A percentile compares a stretch with the other conserved stretches of the same genome.
Evolutionary conservation across 2,797 vertebrate species (phyloP).

Genomic region (Enteromius paludinosus): DNA sequence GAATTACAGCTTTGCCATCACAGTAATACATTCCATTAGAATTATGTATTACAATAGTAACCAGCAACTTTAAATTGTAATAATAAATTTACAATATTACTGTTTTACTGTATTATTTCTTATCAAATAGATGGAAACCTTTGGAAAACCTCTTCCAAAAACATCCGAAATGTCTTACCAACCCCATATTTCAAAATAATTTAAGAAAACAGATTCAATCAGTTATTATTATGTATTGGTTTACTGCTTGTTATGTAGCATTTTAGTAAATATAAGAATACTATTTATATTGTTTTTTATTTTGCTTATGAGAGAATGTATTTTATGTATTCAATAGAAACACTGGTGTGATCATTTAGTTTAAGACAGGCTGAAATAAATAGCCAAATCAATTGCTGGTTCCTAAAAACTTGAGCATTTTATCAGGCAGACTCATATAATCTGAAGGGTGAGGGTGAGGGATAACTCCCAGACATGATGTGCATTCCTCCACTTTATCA

Average conservation of each 20-base stretch:
- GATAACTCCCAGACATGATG: constrained; percentile 26
- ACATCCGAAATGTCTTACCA: not conserved
- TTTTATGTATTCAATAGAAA: not conserved
- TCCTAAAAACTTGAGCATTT: constrained; percentile 21
- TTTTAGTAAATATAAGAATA: not conserved
- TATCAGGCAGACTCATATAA: constrained; percentile 5
- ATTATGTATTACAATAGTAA: not conserved
- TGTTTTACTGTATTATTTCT: not conserved
- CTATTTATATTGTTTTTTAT: not conserved
- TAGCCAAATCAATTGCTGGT: constrained; percentile 12
- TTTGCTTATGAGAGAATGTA: not conserved
- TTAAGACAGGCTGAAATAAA: not conserved
- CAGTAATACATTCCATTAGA: not conserved
- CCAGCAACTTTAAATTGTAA: not conserved
- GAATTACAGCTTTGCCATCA: not conserved
- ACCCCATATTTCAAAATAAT: not conserved
- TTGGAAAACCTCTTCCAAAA: not conserved
- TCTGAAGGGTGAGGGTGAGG: constrained; percentile 7
- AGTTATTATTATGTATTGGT: not conserved
- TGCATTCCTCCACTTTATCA: constrained; percentile 38
- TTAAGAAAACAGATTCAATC: too few species aligned
- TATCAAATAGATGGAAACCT: not conserved
- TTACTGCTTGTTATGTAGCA: not conserved
- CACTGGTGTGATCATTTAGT: not conserved
- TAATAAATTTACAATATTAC: not conserved